A percentile compares a stretch with the other conserved stretches of the same genome.
These are phyloP conservation scores for Sula dactylatra DNA, from an alignment of 2,113 vertebrate genomes.

Conservation along the genomic window DNA sequence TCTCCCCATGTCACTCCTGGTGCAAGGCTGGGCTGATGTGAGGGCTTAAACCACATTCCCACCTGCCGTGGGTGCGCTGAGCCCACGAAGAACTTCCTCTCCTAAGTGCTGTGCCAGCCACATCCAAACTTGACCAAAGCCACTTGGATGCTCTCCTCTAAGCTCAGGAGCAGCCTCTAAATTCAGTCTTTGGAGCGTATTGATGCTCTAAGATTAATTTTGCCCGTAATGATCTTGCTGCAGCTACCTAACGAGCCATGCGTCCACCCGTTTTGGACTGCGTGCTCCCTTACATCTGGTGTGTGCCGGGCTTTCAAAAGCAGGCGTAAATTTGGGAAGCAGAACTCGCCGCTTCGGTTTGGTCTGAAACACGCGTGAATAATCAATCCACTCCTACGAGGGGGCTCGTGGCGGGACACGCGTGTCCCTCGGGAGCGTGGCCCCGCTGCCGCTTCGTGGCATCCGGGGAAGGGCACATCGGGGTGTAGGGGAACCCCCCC, in stretches of 20 bases:
- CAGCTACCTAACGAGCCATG: not conserved
- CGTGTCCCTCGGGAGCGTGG: accelerated
- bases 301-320: accelerated
- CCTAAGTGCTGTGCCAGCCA: not conserved
- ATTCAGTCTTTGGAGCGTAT: accelerated
- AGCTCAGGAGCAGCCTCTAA: not conserved
- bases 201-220: accelerated
- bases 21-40: not conserved
- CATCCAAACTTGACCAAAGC: not conserved
- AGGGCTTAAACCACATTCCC: not conserved
- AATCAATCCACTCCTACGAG: accelerated
- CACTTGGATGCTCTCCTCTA: not conserved
- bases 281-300: accelerated
- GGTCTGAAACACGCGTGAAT: accelerated
- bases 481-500: accelerated
- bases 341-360: accelerated
- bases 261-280: accelerated
- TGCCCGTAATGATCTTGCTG: accelerated
- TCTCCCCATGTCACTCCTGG: not conserved
- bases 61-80: accelerated
- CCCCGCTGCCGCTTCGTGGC: accelerated
- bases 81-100: not conserved
- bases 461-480: accelerated
- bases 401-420: not conserved
- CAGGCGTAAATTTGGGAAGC: accelerated